Base-by-base conservation (phyloP, 2,888 invertebrate species). In the Aquatica leii region DNA sequence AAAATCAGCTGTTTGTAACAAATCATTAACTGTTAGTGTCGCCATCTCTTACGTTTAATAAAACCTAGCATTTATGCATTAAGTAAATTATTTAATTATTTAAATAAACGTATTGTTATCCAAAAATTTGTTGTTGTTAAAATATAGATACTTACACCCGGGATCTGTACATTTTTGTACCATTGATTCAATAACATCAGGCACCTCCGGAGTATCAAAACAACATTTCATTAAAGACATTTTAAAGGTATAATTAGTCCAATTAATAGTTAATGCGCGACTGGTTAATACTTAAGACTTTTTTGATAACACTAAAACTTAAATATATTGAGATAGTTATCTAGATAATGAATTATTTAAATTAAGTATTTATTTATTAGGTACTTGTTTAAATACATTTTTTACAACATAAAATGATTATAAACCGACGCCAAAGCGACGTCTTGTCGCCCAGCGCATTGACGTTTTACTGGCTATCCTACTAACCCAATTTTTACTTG, bases 91-190 rank as follows among this genome's bases (percentile, higher is more conserved):
- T n/a, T n/a, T n/a, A n/a, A n/a, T n/a, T n/a, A n/a, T n/a, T n/a
- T n/a, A n/a, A n/a, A n/a, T n/a, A n/a, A n/a, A n/a, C n/a, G n/a
- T n/a, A n/a, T n/a, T n/a, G n/a, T n/a, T n/a, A n/a, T n/a, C n/a
- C n/a, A n/a, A n/a, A n/a, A n/a, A n/a, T n/a, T n/a, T n/a, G n/a
- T n/a, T n/a, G n/a, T n/a, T n/a, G n/a, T n/a, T n/a, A n/a, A 48
- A 51, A 40, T 11, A 59, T 6, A 24, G 24, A 24, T 35, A 92
- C 93, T 92, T 84, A 93, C 92, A 93, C 76, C 90, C 88, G 60
- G 92, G 89, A 82, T 92, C 91, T 48, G 92, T 90, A 79, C 93
- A 93, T 83, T 92, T 93, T 81, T 90, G 89, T 41, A 90, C 85
- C 73, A 92, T 87, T 15, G 88, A 86, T 74, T 92, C 92, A 67